Base-by-base conservation (phyloP, 1,140 invertebrate species). In the Drosophila navojoa region DNA sequence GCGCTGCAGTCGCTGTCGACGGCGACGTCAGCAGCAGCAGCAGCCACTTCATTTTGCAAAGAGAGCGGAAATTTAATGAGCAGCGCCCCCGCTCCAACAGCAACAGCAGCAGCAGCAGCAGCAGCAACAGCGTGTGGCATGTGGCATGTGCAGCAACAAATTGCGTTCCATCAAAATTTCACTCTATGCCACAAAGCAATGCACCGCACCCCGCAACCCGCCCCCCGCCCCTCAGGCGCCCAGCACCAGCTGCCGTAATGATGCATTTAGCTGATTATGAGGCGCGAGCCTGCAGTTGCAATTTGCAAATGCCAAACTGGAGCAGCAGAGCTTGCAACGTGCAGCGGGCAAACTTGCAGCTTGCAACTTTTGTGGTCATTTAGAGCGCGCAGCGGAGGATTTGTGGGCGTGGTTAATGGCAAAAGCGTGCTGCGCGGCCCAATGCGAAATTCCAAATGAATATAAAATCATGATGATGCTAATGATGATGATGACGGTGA, bases 61-160 rank as follows among this genome's bases (percentile, higher is more conserved):
- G 84, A 87, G 84, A 87, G 84, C 84, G 84, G 73, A 89, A 87
- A 87, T 89, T 87, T 87, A 87, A 87, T 87, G 84, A 87, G 84
- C 84, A 89, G 27, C 27, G 27, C 19, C 19, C 19, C 19, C 19
- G 19, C 19, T 22, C 19, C 19, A 22, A 22, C 19, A 22, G 19
- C n/a, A n/a, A n/a, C n/a, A n/a, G n/a, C n/a, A n/a, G n/a, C n/a
- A n/a, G n/a, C n/a, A n/a, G n/a, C n/a, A n/a, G n/a, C n/a, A n/a
- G n/a, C n/a, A n/a, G n/a, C n/a, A n/a, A n/a, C n/a, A n/a, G 19
- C 19, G 3, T 22, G 19, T 22, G 19, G 19, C 19, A 22, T 22
- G 19, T 22, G 19, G 19, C 19, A 22, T 22, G 19, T 22, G 19
- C 19, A 22, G 19, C 19, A 22, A 22, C 19, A 22, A 22, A 22